Evolutionary conservation across 2,888 invertebrate species (phyloP), one percentile per base, ranked within the genome.

Genomic region (Baronia brevicornis): DNA sequence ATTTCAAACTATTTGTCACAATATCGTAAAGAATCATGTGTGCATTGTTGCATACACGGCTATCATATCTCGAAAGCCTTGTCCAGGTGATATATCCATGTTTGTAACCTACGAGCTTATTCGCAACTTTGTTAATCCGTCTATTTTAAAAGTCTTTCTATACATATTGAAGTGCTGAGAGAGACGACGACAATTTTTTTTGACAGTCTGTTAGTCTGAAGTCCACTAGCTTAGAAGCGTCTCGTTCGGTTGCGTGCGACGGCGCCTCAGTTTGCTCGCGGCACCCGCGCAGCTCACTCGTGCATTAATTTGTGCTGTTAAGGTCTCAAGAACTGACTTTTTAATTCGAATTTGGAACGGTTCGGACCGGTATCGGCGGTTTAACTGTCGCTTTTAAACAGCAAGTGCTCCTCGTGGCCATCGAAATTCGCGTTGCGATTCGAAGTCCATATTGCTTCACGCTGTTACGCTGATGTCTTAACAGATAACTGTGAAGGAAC

Each of bases 201-300:
- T 56, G 58, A 74, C 55, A 57, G 77, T 65, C 66, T 82, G 73
- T 74, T 75, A 74, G 77, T 78, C 75, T 75, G 75, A 73, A 74
- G 77, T 73, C 75, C 75, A 72, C 54, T 59, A 54, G 64, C 59
- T 62, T 62, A 63, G 66, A 61, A 62, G 71, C 68, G 68, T 54
- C 69, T 73, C 62, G 61, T 61, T 58, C 64, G 65, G 65, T 64
- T 60, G 65, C 65, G 67, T 64, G 57, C 59, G 54, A 48, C 53
- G 59, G 61, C 61, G 49, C 61, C 56, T 69, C 74, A 80, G 82
- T 84, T 71, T 72, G 82, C 73, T 72, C 53, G 75, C 79, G 80
- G 75, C 65, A 61, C 60, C 68, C 71, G 82, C 78, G 79, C 74
- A 65, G 80, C 75, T 68, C 70, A 68, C 79, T 71, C 78, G 82